Evolutionary conservation across 2,113 vertebrate genomes (phyloP).

Genomic region (Artemisiospiza belli): DNA sequence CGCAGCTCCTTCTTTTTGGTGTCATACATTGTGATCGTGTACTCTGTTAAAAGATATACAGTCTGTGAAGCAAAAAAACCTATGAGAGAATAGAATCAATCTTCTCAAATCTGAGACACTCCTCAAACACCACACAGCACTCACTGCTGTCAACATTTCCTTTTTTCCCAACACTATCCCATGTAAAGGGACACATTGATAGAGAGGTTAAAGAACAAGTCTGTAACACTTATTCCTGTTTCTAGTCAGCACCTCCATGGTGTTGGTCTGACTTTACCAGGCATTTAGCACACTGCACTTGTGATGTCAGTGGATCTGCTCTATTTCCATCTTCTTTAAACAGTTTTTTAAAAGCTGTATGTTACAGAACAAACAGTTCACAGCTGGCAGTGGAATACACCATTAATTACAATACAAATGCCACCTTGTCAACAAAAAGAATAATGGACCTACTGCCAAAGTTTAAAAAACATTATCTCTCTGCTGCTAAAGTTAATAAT

Average conservation of each 20-base stretch:
- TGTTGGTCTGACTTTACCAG: not conserved
- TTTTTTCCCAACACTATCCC: not conserved
- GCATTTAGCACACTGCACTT: not conserved
- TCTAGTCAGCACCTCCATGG: not conserved
- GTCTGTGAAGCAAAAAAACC: conserved; percentile 51
- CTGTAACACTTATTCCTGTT: not conserved
- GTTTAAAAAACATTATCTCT: not conserved
- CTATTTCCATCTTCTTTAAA: not conserved
- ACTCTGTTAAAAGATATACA: conserved; percentile 80
- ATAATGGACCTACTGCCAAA: not conserved
- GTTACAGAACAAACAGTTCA: not conserved
- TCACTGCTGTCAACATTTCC: not conserved
- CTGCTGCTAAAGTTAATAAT: not conserved
- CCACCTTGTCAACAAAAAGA: not conserved
- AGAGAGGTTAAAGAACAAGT: not conserved
- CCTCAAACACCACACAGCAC: not conserved
- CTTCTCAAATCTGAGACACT: not conserved
- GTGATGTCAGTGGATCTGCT: not conserved
- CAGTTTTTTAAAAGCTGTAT: not conserved
- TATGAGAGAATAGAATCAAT: not conserved
- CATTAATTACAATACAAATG: not conserved
- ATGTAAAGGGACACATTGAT: not conserved
- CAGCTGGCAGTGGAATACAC: not conserved
- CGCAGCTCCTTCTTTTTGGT: conserved; percentile 94
- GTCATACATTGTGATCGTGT: conserved; percentile 99